These are phyloP conservation scores for Thryonomys swinderianus DNA, from an alignment of 2,113 vertebrate species.

Conservation along the genomic window DNA sequence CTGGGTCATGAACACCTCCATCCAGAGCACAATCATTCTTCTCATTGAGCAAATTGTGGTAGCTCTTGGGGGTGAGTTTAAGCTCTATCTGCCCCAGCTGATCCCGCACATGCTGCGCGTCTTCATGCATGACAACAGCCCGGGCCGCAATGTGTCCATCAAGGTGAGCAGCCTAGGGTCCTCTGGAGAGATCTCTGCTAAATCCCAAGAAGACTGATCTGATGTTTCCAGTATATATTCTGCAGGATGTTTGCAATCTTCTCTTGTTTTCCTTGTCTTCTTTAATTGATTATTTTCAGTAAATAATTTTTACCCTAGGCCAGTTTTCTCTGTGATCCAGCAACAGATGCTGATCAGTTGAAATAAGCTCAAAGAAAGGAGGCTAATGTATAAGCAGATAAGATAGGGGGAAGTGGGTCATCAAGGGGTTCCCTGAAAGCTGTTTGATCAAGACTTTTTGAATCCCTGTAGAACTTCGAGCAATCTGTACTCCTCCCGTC, in stretches of 20 bases:
- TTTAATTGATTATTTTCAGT: background rate
- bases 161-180: constrained; percentile 88
- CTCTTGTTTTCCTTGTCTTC: background rate
- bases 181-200: background rate
- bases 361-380: constrained; percentile 39
- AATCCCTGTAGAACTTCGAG: background rate
- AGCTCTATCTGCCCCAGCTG: constrained; percentile 98
- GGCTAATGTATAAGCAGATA: background rate
- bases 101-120: constrained; percentile 98
- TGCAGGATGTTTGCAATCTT: background rate
- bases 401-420: background rate
- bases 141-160: constrained; percentile 94
- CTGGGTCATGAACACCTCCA: constrained; percentile 99
- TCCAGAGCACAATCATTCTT: constrained; percentile 99
- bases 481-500: background rate
- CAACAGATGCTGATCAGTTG: background rate
- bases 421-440: background rate
- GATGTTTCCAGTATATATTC: background rate
- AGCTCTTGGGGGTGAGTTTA: constrained; percentile 97
- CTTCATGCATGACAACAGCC: constrained; percentile 98
- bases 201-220: too few relatives aligned
- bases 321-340: background rate
- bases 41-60: constrained; percentile 99
- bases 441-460: background rate
- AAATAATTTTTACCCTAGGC: background rate